phyloP scores from a whole-genome alignment of 2,113 vertebrate species.

The Otus sunia region DNA sequence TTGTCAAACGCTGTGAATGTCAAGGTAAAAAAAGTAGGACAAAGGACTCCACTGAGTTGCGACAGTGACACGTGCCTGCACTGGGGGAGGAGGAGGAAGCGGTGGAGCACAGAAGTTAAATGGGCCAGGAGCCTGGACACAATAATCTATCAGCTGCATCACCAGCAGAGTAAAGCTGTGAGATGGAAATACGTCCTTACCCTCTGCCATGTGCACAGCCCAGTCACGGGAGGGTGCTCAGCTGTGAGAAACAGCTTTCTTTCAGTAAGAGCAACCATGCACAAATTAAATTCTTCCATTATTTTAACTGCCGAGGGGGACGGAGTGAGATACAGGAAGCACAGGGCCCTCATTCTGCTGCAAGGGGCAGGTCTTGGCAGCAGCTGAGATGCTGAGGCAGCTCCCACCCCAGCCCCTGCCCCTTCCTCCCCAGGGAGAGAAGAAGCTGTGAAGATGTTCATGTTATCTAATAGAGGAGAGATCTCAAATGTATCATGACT shows the following conservation, averaged over 20 bases:
- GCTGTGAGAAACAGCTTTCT: not conserved
- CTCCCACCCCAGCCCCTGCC: not conserved
- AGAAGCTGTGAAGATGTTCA: not conserved
- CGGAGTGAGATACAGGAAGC: not conserved
- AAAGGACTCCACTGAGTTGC: not conserved
- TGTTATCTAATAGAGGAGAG: not conserved
- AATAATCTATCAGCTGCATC: not conserved
- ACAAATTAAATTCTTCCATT: not conserved
- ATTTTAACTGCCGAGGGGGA: not conserved
- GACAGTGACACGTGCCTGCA: not conserved
- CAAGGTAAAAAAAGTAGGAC: slow-evolving; percentile 51
- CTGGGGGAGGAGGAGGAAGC: slow-evolving; percentile 32
- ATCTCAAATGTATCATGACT: slow-evolving; percentile 5
- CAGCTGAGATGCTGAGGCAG: not conserved
- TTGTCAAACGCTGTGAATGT: slow-evolving; percentile 24
- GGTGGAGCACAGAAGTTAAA: slow-evolving; percentile 10
- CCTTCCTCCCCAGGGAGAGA: not conserved
- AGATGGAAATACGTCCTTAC: not conserved
- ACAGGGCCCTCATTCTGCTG: not conserved
- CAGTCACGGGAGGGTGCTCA: not conserved
- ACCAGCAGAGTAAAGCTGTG: not conserved
- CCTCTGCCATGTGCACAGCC: not conserved
- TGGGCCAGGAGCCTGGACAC: slow-evolving; percentile 38
- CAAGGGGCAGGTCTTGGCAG: not conserved
- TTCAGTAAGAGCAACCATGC: not conserved